A percentile compares a stretch with the other conserved stretches of the same genome.
phyloP scores from a whole-genome alignment of 2,888 invertebrate genomes.

The Heliconius aoede region DNA sequence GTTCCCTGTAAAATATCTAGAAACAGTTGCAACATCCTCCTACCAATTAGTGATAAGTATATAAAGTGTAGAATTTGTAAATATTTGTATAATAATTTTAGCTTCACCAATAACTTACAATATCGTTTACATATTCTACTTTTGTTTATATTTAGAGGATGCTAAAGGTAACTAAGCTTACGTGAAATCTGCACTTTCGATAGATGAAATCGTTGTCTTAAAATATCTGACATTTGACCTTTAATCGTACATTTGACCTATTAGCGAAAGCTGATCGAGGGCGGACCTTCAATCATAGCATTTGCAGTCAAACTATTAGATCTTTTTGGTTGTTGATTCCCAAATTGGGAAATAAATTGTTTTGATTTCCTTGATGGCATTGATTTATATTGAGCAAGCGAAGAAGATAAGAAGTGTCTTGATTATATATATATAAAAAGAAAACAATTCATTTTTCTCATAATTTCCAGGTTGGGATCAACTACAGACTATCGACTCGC shows the following conservation, averaged over 20 bases:
- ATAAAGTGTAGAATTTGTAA: slow-evolving; percentile 1
- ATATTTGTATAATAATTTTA: slow-evolving; percentile 13
- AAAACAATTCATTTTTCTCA: background rate
- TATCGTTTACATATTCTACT: slow-evolving; percentile 17
- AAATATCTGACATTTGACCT: slow-evolving; percentile 8
- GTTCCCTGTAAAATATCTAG: no score
- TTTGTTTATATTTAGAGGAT: slow-evolving; percentile 13
- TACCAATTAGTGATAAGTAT: background rate
- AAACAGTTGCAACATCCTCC: background rate
- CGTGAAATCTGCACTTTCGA: background rate
- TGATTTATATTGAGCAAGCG: background rate
- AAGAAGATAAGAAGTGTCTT: no score
- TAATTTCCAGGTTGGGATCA: slow-evolving; percentile 96
- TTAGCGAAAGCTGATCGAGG: no score
- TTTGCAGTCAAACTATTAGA: no score
- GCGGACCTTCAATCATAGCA: no score
- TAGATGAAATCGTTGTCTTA: background rate
- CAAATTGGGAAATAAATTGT: background rate
- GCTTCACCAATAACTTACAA: slow-evolving; percentile 8
- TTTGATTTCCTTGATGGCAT: background rate
- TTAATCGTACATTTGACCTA: background rate
- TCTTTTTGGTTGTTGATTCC: background rate
- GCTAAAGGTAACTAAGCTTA: slow-evolving; percentile 4
- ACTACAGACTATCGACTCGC: slow-evolving; percentile 98
- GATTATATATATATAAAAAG: background rate